A percentile compares a stretch with the other conserved stretches of the same genome.
phyloP scores from a whole-genome alignment of 2,113 vertebrate genomes.

The Syrrhaptes paradoxus region DNA sequence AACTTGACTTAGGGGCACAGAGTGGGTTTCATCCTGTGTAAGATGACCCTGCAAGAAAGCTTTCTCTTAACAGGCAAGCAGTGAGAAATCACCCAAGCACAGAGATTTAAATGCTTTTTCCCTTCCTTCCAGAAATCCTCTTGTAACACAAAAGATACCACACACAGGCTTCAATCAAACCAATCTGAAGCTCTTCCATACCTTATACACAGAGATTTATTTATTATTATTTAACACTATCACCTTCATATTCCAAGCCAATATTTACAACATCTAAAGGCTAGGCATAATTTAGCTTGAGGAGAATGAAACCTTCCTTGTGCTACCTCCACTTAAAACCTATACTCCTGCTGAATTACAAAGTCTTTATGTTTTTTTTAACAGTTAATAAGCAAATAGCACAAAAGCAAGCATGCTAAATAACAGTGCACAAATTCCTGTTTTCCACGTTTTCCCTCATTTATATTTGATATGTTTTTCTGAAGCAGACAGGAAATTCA shows the following conservation, averaged over 20 bases:
- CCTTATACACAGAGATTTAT: background rate
- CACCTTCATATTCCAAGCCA: background rate
- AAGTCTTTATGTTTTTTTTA: background rate
- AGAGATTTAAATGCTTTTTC: background rate
- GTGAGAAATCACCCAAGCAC: background rate
- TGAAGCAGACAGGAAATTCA: background rate
- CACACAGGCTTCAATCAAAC: background rate
- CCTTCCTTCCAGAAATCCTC: background rate
- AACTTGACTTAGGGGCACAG: background rate
- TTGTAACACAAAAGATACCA: background rate
- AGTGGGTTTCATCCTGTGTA: background rate
- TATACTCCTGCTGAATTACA: background rate
- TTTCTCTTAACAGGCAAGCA: background rate
- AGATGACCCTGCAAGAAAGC: background rate
- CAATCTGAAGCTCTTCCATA: background rate
- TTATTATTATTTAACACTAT: background rate
- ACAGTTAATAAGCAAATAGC: background rate
- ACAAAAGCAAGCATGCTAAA: background rate
- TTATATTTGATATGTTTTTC: background rate
- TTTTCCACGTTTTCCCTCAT: background rate
- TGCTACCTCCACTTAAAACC: background rate
- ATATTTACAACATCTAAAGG: background rate
- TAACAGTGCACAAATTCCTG: background rate
- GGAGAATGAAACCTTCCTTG: background rate
- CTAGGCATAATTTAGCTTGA: background rate